Base-by-base conservation (phyloP, 2,113 vertebrate species). In the Synchiropus splendidus region DNA sequence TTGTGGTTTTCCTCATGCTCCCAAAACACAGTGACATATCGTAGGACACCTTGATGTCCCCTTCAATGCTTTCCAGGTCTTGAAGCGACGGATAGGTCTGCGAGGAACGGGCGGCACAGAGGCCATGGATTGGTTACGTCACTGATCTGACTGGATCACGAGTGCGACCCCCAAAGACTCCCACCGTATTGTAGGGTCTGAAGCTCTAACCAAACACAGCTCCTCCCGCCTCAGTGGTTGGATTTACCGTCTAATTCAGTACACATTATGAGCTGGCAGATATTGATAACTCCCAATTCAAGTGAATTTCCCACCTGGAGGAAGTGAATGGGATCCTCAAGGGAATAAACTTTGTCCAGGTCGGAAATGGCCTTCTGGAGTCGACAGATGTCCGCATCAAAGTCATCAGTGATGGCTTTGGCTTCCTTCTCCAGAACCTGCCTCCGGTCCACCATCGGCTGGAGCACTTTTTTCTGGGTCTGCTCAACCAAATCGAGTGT, bases 281-380 rank as follows among this genome's bases (percentile, higher is more conserved):
- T n/a, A n/a, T n/a, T n/a, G n/a, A n/a, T n/a, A n/a, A n/a, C n/a
- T n/a, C n/a, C n/a, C n/a, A n/a, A n/a, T n/a, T n/a, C n/a, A n/a
- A n/a, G n/a, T n/a, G n/a, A n/a, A n/a, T n/a, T n/a, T 33, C 54
- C 66, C 16, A 84, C 84, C 74, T 81, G 77, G 3, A 86, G 58
- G 32, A 81, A 84, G 4, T 61, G 35, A 10, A 84, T 35, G 43
- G 69, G 72, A 38, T 86, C 82, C 42, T 84, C 73, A 0, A 67
- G 48, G 0, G 12, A 0, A 3, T 48, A 36, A 6, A 78, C 31
- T 0, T 36, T 0, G 0, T 70, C 43, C 39, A 84, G 21, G 1
- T 67, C 42, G 2, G 31, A 18, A 12, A 76, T 56, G 10, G 18
- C 43, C 1, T 0, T 45, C 21, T 1, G 2, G 1, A 82, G 48